Conservation (phyloP, 2,888 invertebrate genomes). For the Desoria tigrina region DNA sequence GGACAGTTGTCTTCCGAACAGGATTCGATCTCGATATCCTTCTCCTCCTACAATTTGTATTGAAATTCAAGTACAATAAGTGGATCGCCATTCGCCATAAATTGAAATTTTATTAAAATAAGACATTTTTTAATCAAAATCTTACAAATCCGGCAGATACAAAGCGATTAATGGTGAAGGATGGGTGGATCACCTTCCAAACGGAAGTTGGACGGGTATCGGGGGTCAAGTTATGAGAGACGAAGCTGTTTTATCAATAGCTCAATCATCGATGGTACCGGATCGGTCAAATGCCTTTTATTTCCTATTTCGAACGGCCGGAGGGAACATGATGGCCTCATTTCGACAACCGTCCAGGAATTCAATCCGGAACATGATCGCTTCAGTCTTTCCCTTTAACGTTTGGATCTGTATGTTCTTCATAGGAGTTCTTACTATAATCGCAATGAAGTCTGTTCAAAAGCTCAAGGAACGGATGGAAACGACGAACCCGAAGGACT, state of each 20-base stretch:
- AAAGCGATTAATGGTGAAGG: neutral
- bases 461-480: neutral
- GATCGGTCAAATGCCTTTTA: neutral
- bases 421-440: neutral
- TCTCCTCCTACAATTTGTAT: neutral
- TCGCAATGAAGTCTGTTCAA: neutral
- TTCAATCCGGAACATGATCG: neutral
- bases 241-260: neutral
- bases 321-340: neutral
- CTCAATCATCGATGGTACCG: neutral
- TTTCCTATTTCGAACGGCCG: neutral
- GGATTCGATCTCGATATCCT: neutral
- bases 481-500: neutral
- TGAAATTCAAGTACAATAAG: neutral
- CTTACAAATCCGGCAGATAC: too few species aligned
- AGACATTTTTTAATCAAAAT: too few species aligned
- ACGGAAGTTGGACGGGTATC: neutral
- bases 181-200: constrained; percentile 1
- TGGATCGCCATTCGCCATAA: too few species aligned
- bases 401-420: neutral
- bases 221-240: neutral
- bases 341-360: neutral
- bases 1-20: neutral
- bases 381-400: neutral
- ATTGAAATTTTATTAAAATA: too few species aligned